phyloP scores from a whole-genome alignment of 2,797 vertebrate species.

The Florisuga fusca region DNA sequence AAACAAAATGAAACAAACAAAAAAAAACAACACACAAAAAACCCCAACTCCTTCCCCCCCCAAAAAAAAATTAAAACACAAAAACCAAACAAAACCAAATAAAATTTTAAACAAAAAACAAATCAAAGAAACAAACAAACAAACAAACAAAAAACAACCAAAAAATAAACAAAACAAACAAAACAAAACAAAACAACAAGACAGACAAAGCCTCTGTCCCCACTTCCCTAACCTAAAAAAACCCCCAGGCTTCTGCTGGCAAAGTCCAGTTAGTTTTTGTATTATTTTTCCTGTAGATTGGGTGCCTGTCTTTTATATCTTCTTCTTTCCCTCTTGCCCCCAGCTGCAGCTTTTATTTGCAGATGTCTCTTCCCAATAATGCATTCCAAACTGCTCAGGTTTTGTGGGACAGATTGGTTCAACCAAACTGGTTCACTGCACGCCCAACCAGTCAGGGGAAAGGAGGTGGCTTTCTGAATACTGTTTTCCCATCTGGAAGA shows the following conservation, averaged over 20 bases:
- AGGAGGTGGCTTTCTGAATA: background rate
- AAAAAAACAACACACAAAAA: background rate
- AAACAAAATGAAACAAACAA: background rate
- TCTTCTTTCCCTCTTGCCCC: background rate
- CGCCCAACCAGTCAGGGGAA: accelerated
- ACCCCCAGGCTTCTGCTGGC: background rate
- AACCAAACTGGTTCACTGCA: background rate
- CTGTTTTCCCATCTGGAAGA: background rate
- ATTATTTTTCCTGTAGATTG: background rate
- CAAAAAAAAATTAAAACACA: too few species aligned
- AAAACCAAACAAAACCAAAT: too few species aligned
- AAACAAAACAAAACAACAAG: background rate
- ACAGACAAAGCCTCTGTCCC: background rate
- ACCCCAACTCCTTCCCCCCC: too few species aligned
- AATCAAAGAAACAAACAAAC: too few species aligned
- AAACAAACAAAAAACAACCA: too few species aligned
- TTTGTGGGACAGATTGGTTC: background rate
- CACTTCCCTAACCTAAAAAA: background rate
- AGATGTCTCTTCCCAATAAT: background rate
- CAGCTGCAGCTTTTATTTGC: background rate
- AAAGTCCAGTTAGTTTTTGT: background rate
- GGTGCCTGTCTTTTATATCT: background rate
- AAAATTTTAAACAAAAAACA: too few species aligned
- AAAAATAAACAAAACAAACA: too few species aligned
- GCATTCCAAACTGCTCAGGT: background rate